Evolutionary conservation across 2,113 vertebrate species (phyloP).

Genomic region (Gyps fulvus): DNA sequence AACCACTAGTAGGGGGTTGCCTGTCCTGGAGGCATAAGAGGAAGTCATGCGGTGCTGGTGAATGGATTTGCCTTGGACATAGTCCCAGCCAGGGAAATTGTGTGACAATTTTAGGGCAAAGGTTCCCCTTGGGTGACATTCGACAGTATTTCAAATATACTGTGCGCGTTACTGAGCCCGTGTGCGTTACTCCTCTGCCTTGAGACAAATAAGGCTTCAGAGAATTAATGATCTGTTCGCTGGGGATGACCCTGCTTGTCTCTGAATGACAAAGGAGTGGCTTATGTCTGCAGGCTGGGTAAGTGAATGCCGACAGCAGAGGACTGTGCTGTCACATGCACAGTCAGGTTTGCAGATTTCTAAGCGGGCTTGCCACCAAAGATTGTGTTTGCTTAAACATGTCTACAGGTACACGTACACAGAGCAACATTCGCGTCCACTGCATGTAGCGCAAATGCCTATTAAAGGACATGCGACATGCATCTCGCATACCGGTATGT

Average conservation of each 20-base stretch:
- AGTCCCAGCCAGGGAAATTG: slow-evolving; percentile 49
- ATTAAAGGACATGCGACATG: neutral
- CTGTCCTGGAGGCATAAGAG: slow-evolving; percentile 32
- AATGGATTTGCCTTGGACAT: slow-evolving; percentile 56
- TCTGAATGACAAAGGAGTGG: neutral
- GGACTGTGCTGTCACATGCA: neutral
- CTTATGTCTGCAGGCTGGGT: neutral
- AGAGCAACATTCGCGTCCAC: fast-evolving
- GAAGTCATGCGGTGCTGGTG: slow-evolving; percentile 43
- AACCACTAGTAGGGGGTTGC: neutral
- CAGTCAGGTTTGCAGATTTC: neutral
- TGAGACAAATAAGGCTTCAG: neutral
- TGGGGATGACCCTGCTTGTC: slow-evolving; percentile 10
- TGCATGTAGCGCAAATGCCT: neutral
- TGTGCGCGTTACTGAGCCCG: neutral
- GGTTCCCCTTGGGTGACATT: slow-evolving; percentile 60
- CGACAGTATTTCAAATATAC: slow-evolving; percentile 17
- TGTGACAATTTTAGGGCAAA: slow-evolving; percentile 60
- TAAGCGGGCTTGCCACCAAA: neutral
- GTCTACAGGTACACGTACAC: fast-evolving
- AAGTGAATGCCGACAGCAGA: neutral
- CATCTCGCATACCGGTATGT: neutral
- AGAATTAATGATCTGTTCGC: neutral
- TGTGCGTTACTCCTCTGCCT: neutral
- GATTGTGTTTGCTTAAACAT: fast-evolving